These are phyloP conservation scores for Platyscapa corneri DNA, from an alignment of 1,140 invertebrate genomes.

Conservation along the genomic window DNA sequence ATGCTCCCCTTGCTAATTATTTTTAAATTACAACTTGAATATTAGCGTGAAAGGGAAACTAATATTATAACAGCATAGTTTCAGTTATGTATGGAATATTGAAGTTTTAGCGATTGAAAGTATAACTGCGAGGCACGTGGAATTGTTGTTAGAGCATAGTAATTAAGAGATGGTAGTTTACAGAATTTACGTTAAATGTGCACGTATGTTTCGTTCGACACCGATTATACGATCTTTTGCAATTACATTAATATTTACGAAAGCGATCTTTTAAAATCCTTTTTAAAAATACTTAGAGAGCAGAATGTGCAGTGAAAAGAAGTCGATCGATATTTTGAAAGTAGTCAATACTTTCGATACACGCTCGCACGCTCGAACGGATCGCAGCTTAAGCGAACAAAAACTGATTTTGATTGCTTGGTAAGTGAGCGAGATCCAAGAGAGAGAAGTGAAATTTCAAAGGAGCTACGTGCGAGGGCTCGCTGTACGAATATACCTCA, in stretches of 20 bases:
- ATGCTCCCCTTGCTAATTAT: too few species aligned
- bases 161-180: background rate
- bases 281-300: background rate
- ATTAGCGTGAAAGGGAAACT: too few species aligned
- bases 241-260: too few species aligned
- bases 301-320: background rate
- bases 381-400: background rate
- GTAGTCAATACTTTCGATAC: background rate
- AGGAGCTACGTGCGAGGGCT: background rate
- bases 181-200: too few species aligned
- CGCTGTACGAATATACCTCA: background rate
- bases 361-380: background rate
- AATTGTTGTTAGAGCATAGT: background rate
- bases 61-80: too few species aligned
- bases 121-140: background rate
- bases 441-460: slow-evolving; percentile 7
- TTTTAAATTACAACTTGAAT: too few species aligned
- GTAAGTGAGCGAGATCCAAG: background rate
- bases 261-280: too few species aligned
- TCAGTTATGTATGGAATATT: background rate
- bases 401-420: background rate
- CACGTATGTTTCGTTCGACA: too few species aligned
- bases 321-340: slow-evolving; percentile 3
- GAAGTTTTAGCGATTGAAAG: background rate
- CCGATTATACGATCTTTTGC: too few species aligned